These are phyloP conservation scores for Callimorpha dominula DNA, from an alignment of 2,888 invertebrate species.

Conservation along the genomic window DNA sequence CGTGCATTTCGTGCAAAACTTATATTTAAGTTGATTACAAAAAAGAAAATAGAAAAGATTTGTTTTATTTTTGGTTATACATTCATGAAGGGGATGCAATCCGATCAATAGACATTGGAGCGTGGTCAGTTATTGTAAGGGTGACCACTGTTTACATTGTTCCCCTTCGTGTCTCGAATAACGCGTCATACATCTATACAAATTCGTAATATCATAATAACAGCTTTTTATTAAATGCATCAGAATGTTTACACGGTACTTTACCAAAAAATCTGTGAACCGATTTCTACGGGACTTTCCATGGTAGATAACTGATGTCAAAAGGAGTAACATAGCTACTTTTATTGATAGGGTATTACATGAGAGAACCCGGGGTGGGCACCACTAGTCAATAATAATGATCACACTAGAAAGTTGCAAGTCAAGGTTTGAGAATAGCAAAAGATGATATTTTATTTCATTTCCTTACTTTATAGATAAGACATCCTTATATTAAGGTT, in stretches of 20 bases:
- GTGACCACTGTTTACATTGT: constrained; percentile 14
- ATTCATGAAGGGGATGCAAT: constrained; percentile 13
- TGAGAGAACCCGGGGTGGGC: too few species aligned
- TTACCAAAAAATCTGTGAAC: too few species aligned
- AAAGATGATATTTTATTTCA: too few species aligned
- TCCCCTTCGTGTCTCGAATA: constrained; percentile 9
- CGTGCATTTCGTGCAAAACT: not conserved
- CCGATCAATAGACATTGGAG: constrained; percentile 10
- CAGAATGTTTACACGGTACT: too few species aligned
- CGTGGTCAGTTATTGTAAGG: constrained; percentile 15
- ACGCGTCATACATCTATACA: not conserved
- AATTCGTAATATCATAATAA: not conserved
- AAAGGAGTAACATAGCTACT: too few species aligned
- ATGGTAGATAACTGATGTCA: too few species aligned
- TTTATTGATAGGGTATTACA: too few species aligned
- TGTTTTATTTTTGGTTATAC: not conserved
- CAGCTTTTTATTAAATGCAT: too few species aligned
- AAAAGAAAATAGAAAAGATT: not conserved
- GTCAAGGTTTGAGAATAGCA: not conserved
- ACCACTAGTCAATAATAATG: not conserved
- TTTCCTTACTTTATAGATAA: too few species aligned
- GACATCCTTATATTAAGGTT: too few species aligned
- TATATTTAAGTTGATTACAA: not conserved
- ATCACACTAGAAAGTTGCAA: not conserved
- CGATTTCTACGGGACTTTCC: too few species aligned